Conservation (phyloP, 1,140 invertebrate genomes). For the Drosophila cardini region DNA sequence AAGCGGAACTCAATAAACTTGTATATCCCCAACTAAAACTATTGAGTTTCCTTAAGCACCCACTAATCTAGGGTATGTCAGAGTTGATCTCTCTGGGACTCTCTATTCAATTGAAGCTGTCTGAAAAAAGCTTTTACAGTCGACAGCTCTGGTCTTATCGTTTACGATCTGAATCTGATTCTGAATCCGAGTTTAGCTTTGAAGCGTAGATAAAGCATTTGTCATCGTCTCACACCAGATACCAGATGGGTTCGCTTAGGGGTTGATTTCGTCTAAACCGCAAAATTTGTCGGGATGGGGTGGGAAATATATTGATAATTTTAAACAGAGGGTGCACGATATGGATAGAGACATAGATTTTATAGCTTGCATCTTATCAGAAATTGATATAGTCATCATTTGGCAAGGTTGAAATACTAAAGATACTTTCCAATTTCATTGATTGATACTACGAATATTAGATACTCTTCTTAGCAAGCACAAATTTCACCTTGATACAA, state of each 20-base stretch:
- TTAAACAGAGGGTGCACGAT: background rate
- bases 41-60: background rate
- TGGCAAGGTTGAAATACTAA: conserved; percentile 25
- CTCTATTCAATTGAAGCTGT: conserved; percentile 15
- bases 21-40: too few species aligned
- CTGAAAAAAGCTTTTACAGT: conserved; percentile 13
- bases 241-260: conserved; percentile 10
- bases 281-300: conserved; percentile 1
- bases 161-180: conserved; percentile 36
- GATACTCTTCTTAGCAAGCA: background rate
- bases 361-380: background rate
- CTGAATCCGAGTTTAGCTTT: conserved; percentile 24
- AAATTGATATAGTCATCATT: conserved; percentile 15
- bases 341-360: background rate
- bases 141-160: conserved; percentile 35
- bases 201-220: conserved; percentile 10
- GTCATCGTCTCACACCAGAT: conserved; percentile 29
- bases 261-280: conserved; percentile 34
- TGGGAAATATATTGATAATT: conserved; percentile 10
- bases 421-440: conserved; percentile 13
- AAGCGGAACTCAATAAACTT: too few species aligned
- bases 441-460: background rate
- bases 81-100: background rate
- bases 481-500: conserved; percentile 41
- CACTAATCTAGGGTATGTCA: conserved; percentile 5